These are phyloP conservation scores for Rhizomys pruinosus DNA, from an alignment of 2,113 vertebrate genomes.

Conservation along the genomic window DNA sequence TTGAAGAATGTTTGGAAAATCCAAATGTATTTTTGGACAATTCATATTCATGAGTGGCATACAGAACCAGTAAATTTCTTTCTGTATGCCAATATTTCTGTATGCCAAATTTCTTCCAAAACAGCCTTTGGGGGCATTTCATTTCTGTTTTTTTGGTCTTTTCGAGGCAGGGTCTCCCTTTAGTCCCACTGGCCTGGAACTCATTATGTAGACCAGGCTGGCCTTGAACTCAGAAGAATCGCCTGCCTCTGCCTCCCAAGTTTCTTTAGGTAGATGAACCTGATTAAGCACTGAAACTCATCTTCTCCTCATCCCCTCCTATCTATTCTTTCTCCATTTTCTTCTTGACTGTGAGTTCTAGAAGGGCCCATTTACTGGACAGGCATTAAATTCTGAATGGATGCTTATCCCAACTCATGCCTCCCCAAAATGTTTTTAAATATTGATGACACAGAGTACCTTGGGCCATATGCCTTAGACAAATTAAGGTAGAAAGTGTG, in stretches of 20 bases:
- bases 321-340: neutral
- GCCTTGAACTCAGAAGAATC: too few relatives aligned
- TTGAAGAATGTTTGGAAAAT: conserved; percentile 29
- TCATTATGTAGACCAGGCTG: too few relatives aligned
- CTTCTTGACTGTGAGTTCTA: neutral
- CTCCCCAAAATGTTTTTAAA: neutral
- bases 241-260: too few relatives aligned
- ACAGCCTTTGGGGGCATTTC: neutral
- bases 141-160: too few relatives aligned
- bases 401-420: neutral
- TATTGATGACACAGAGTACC: neutral
- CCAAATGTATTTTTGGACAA: conserved; percentile 9
- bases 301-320: neutral
- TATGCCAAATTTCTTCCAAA: too few relatives aligned
- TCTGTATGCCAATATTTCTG: conserved; percentile 63
- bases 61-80: conserved; percentile 25
- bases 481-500: neutral
- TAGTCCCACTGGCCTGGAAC: too few relatives aligned
- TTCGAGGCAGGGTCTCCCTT: too few relatives aligned
- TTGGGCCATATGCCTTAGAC: neutral
- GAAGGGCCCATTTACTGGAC: too few relatives aligned
- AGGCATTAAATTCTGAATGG: neutral
- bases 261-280: neutral
- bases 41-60: neutral
- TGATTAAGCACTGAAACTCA: neutral